Conservation (phyloP, 2,113 vertebrate genomes). For the Pseudorectes ferrugineus region DNA sequence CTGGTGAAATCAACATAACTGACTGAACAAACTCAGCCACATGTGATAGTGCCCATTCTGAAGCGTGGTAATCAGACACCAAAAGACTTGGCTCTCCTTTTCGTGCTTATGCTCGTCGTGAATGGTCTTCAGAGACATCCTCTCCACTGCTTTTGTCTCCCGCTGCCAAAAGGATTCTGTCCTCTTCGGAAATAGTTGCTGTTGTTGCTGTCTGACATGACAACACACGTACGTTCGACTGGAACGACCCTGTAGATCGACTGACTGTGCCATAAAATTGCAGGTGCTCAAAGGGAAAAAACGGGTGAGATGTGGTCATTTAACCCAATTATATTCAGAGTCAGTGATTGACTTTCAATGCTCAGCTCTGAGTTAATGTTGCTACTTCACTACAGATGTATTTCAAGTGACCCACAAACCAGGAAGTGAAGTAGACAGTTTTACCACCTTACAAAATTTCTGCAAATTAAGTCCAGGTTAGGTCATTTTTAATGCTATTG, state of each 20-base stretch:
- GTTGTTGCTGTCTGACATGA: conserved; percentile 28
- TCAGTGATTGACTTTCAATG: conserved; percentile 38
- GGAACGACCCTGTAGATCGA: conserved; percentile 59
- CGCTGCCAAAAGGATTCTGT: conserved; percentile 11
- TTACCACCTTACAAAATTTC: conserved; percentile 38
- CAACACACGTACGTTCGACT: neutral
- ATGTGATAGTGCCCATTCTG: conserved; percentile 48
- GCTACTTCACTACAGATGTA: conserved; percentile 58
- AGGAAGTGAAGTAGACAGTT: conserved; percentile 43
- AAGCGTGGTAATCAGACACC: conserved; percentile 47
- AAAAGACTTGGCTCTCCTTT: conserved; percentile 64
- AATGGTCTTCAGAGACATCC: conserved; percentile 52
- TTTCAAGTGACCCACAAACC: conserved; percentile 43
- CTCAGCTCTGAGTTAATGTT: conserved; percentile 55
- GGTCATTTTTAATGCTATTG: conserved; percentile 81
- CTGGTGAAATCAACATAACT: conserved; percentile 41
- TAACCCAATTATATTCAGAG: conserved; percentile 63
- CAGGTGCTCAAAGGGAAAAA: conserved; percentile 53
- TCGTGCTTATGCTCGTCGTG: neutral
- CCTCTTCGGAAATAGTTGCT: conserved; percentile 26
- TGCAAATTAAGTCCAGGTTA: conserved; percentile 28
- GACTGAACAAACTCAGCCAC: conserved; percentile 58
- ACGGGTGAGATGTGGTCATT: conserved; percentile 46
- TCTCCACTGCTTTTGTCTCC: neutral
- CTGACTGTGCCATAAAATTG: conserved; percentile 44